Percentiles rank a stretch among this genome's conserved stretches.
Conservation (phyloP, 2,113 vertebrate genomes). For the Dipodomys merriami region DNA sequence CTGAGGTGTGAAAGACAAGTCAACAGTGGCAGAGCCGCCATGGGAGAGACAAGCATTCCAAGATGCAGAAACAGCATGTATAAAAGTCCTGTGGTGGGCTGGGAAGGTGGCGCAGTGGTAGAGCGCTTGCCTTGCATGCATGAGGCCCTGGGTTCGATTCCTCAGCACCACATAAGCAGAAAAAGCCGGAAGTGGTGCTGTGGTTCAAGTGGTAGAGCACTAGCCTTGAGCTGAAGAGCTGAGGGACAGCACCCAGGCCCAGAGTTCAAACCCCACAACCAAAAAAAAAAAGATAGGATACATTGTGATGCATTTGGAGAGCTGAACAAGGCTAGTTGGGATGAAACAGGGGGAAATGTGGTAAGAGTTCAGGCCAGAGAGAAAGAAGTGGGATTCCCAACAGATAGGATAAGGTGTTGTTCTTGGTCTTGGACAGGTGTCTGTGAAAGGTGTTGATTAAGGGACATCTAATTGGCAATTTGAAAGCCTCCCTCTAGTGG, state of each 20-base stretch:
- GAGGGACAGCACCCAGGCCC: too few species aligned
- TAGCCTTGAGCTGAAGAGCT: too few species aligned
- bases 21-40: not conserved
- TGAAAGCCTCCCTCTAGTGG: constrained; percentile 40
- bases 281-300: not conserved
- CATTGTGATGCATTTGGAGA: not conserved
- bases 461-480: not conserved
- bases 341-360: not conserved
- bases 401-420: not conserved
- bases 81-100: not conserved
- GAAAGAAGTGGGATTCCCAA: not conserved
- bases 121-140: too few species aligned
- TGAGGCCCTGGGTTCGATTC: too few species aligned
- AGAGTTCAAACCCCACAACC: too few species aligned
- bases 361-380: not conserved
- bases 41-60: not conserved
- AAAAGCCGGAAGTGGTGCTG: too few species aligned
- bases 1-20: not conserved
- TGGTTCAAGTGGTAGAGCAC: too few species aligned
- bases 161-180: too few species aligned
- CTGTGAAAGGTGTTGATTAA: not conserved
- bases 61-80: not conserved
- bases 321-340: not conserved
- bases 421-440: not conserved
- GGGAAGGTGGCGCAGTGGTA: too few species aligned